Percentiles rank a stretch among this genome's conserved stretches.
Conservation (phyloP, 1,140 invertebrate species). For the Drosophila bipectinata region DNA sequence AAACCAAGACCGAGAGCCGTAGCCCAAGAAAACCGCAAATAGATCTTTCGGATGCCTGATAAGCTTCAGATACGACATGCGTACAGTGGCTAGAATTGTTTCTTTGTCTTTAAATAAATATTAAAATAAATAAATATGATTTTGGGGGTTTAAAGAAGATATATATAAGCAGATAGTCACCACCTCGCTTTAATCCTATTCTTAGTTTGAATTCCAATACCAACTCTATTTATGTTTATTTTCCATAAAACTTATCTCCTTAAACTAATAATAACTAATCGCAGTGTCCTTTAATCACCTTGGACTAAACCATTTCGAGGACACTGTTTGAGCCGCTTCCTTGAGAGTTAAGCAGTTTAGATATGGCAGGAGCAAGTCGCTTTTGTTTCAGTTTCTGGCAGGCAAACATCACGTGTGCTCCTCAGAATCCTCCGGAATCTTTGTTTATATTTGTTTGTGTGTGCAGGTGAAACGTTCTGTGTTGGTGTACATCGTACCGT, state of each 20-base stretch:
- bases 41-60: conserved; percentile 67
- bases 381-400: conserved; percentile 44
- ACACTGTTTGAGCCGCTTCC: conserved; percentile 29
- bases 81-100: conserved; percentile 15
- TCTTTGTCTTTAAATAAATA: no score
- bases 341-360: conserved; percentile 33
- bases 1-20: conserved; percentile 36
- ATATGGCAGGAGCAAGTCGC: conserved; percentile 31
- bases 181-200: no score
- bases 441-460: conserved; percentile 9
- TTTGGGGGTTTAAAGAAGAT: no score
- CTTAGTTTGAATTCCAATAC: not conserved
- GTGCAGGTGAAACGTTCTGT: conserved; percentile 18
- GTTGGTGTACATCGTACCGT: conserved; percentile 25
- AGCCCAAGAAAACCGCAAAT: conserved; percentile 67
- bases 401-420: conserved; percentile 62
- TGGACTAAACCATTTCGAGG: conserved; percentile 2
- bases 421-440: conserved; percentile 5
- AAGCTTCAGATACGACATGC: conserved; percentile 27
- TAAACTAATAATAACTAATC: conserved; percentile 7
- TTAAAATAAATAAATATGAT: no score
- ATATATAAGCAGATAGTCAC: no score
- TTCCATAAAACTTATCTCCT: conserved; percentile 13
- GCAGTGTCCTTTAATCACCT: conserved; percentile 16
- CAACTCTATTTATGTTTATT: not conserved